These are phyloP conservation scores for Mustelus asterias DNA, from an alignment of 2,113 vertebrate genomes.

Conservation along the genomic window DNA sequence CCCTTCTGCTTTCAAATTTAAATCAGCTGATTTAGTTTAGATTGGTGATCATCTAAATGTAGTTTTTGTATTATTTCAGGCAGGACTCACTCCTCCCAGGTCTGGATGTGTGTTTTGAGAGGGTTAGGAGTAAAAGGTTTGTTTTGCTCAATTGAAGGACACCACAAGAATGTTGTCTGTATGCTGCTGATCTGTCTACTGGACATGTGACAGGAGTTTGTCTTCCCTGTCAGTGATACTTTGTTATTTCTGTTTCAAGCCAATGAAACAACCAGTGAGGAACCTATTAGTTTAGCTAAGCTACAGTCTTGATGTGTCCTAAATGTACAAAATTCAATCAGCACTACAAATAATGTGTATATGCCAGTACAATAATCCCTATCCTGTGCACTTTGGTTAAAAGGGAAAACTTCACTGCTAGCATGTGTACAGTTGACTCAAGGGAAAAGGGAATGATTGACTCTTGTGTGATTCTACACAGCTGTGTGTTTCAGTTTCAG, in stretches of 20 bases:
- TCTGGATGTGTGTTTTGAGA: neutral
- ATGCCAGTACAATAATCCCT: neutral
- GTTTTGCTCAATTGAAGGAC: neutral
- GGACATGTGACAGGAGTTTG: neutral
- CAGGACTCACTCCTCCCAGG: too few relatives aligned
- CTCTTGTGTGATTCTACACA: neutral
- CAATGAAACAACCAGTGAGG: neutral
- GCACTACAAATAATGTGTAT: neutral
- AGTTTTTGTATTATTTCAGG: neutral
- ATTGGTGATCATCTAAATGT: neutral
- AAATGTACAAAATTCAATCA: neutral
- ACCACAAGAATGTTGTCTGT: neutral
- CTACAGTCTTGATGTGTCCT: neutral
- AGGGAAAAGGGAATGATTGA: constrained; percentile 2
- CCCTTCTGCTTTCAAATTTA: neutral
- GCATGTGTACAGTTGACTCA: neutral
- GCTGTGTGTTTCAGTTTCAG: neutral
- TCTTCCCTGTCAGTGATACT: neutral
- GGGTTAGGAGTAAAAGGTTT: neutral
- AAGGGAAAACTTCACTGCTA: neutral
- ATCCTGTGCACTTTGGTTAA: neutral
- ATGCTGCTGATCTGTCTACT: neutral
- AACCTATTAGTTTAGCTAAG: neutral
- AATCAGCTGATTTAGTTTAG: neutral
- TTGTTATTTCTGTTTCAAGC: neutral